Evolutionary conservation across 2,113 vertebrate species (phyloP), one percentile per base, ranked within the genome.

Genomic region (Rhadina sibilatrix): DNA sequence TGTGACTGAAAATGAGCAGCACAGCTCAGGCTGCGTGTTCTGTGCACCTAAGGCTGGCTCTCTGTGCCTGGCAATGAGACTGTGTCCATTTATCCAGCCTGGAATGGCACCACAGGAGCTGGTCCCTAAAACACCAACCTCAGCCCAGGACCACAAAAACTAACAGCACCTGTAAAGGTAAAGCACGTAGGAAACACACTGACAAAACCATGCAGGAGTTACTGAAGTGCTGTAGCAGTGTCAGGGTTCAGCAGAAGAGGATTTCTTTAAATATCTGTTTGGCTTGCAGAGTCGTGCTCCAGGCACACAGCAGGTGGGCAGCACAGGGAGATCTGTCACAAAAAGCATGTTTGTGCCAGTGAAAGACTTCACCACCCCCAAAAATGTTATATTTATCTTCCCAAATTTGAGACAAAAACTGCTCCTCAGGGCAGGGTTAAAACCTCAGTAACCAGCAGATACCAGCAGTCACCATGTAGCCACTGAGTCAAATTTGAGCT

Each of bases 11-110:
- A 78, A 90, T 0, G 5, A 82, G 59, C 38, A 71, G 69, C 63
- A 84, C 28, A 54, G 40, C 44, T 31, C 3, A 5, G 49, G 11
- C 72, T 35, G 72, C 12, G 6, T 0, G 38, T 11, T 47, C 59
- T 54, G 44, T 16, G 15, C 17, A 27, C 11, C 11, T 12, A 9
- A 76, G 37, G 16, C 40, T 14, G 22, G 5, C 42, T 53, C 61
- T 28, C 33, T 20, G 44, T 1, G 1, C 60, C 56, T 56, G 46
- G 42, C 17, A 22, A 13, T 0, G 18, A 54, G 18, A 33, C 2
- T 10, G 20, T 22, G 35, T 23, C 47, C 5, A 0, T 52, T 31
- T 8, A 5, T 20, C 63, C 35, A 65, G 23, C 53, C 50, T 59
- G 53, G 33, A 42, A 44, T 3, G 0, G 1, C 54, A 27, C 4